Conservation (phyloP, 1,140 invertebrate species). For the Choristoneura fumiferana region DNA sequence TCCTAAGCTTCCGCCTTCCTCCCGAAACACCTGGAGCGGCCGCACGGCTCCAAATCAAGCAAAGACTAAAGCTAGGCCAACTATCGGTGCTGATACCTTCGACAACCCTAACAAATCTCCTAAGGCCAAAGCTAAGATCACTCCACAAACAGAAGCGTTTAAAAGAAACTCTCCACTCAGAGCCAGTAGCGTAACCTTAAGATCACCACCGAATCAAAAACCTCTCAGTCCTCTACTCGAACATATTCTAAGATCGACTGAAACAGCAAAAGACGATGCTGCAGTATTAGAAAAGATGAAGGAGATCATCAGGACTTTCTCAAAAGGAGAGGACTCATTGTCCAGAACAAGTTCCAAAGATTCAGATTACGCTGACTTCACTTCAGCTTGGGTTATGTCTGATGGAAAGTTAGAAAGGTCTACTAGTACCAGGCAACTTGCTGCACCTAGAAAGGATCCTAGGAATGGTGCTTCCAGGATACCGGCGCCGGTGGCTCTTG, state of each 20-base stretch:
- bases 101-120: slow-evolving; percentile 78
- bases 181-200: slow-evolving; percentile 80
- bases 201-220: slow-evolving; percentile 80
- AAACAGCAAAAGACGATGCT: slow-evolving; percentile 83
- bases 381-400: slow-evolving; percentile 86
- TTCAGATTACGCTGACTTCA: slow-evolving; percentile 83
- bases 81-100: slow-evolving; percentile 83
- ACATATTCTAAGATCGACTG: slow-evolving; percentile 84
- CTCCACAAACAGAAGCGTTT: slow-evolving; percentile 68
- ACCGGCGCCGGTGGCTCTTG: slow-evolving; percentile 78
- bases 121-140: slow-evolving; percentile 54
- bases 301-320: slow-evolving; percentile 83
- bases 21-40: slow-evolving; percentile 86
- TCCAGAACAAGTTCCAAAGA: slow-evolving; percentile 78
- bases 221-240: slow-evolving; percentile 82
- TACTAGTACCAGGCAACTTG: slow-evolving; percentile 71
- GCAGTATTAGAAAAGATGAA: slow-evolving; percentile 85
- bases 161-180: slow-evolving; percentile 81
- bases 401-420: slow-evolving; percentile 82
- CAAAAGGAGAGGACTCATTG: slow-evolving; percentile 70
- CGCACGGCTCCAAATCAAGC: slow-evolving; percentile 69
- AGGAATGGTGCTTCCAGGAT: slow-evolving; percentile 77
- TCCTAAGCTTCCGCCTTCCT: slow-evolving; percentile 56
- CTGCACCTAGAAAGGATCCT: slow-evolving; percentile 79
- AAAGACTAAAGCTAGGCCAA: slow-evolving; percentile 77